These are phyloP conservation scores for Carettochelys insculpta DNA, from an alignment of 2,113 vertebrate genomes.

Conservation along the genomic window DNA sequence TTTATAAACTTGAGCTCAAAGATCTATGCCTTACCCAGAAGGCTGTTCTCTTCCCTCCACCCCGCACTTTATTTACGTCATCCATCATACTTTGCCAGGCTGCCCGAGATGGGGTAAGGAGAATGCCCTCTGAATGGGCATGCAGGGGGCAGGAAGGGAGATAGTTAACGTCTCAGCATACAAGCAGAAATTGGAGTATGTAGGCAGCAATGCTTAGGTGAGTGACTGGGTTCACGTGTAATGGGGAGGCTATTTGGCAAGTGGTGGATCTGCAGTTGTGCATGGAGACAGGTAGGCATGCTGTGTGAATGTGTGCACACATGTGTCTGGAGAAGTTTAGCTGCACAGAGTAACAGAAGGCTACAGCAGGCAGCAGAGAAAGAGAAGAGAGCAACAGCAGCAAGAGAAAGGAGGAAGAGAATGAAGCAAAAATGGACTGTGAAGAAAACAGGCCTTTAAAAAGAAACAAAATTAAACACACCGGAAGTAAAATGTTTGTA, in stretches of 20 bases:
- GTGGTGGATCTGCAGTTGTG: neutral
- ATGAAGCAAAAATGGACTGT: neutral
- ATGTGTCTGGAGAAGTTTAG: neutral
- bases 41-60: neutral
- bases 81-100: neutral
- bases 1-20: neutral
- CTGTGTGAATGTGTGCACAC: neutral
- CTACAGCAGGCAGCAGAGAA: neutral
- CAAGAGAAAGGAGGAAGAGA: neutral
- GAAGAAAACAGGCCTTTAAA: neutral
- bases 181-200: neutral
- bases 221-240: neutral
- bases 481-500: neutral
- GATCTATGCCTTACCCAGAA: neutral
- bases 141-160: neutral
- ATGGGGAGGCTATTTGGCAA: neutral
- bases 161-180: neutral
- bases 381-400: neutral
- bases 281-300: neutral
- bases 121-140: no score
- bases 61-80: neutral
- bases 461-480: neutral
- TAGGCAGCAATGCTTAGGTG: neutral
- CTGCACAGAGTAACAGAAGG: neutral
- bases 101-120: neutral